Conservation (phyloP, 2,113 vertebrate species). For the Coturnix japonica region DNA sequence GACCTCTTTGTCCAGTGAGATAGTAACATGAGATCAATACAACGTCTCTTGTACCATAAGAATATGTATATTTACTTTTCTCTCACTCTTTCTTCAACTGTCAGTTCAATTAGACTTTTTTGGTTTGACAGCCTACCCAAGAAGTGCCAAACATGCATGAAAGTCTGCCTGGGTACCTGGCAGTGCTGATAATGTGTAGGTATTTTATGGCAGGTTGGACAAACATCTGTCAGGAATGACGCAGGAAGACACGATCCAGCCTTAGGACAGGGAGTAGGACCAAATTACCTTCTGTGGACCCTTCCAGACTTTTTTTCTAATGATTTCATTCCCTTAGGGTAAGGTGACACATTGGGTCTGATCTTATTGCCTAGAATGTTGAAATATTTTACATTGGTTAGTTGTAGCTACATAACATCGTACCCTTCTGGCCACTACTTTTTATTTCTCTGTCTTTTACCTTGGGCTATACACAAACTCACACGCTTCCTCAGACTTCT, state of each 20-base stretch:
- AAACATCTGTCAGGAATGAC: conserved; percentile 69
- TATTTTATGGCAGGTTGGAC: conserved; percentile 48
- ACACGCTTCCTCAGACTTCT: neutral
- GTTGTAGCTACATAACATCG: neutral
- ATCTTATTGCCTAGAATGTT: conserved; percentile 21
- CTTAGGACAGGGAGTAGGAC: conserved; percentile 47
- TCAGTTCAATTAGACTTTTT: neutral
- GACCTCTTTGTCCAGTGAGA: neutral
- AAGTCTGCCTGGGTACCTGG: conserved; percentile 44
- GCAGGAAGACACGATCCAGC: conserved; percentile 27
- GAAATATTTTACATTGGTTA: neutral
- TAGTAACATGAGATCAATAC: neutral
- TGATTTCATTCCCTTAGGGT: conserved; percentile 30
- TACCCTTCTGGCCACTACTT: neutral
- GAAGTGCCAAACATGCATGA: conserved; percentile 2
- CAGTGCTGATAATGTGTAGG: neutral
- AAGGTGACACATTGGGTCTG: conserved; percentile 49
- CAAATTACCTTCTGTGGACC: conserved; percentile 46
- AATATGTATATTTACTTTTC: neutral
- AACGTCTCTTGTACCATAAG: neutral
- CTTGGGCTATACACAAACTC: neutral
- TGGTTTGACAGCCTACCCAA: conserved; percentile 34
- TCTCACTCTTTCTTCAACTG: neutral
- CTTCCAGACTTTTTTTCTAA: conserved; percentile 42
- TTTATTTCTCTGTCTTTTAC: neutral